Conservation (phyloP, 1,140 invertebrate genomes). For the Sitodiplosis mosellana region DNA sequence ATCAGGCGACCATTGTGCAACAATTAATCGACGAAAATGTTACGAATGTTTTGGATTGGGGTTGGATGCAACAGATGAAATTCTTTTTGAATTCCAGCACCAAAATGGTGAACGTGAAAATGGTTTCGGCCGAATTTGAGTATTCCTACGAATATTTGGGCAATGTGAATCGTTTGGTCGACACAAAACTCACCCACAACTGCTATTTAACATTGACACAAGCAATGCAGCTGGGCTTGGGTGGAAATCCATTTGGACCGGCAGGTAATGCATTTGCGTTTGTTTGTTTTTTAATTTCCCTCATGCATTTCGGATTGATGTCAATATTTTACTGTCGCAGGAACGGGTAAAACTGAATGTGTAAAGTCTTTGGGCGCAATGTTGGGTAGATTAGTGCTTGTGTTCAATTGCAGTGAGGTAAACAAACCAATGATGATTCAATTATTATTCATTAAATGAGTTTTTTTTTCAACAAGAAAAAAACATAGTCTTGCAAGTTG, state of each 20-base stretch:
- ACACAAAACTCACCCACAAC: conserved; percentile 85
- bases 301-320: not conserved
- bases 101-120: conserved; percentile 37
- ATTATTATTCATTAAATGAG: no score
- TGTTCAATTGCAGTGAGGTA: conserved; percentile 97
- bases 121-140: conserved; percentile 79
- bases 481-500: no score
- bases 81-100: conserved; percentile 31
- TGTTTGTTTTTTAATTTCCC: not conserved
- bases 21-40: conserved; percentile 50
- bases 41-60: conserved; percentile 55
- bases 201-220: conserved; percentile 92
- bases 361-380: conserved; percentile 85
- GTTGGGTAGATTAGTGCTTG: conserved; percentile 79
- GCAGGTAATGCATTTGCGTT: not conserved
- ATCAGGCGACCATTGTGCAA: conserved; percentile 70
- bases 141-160: conserved; percentile 98
- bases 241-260: conserved; percentile 33
- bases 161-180: conserved; percentile 73
- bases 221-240: conserved; percentile 86
- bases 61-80: conserved; percentile 91
- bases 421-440: conserved; percentile 6
- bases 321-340: conserved; percentile 97
- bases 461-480: no score
- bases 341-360: conserved; percentile 95